Evolutionary conservation across 2,797 vertebrate genomes (phyloP).

Genomic region (Gadopsis bispinosus): DNA sequence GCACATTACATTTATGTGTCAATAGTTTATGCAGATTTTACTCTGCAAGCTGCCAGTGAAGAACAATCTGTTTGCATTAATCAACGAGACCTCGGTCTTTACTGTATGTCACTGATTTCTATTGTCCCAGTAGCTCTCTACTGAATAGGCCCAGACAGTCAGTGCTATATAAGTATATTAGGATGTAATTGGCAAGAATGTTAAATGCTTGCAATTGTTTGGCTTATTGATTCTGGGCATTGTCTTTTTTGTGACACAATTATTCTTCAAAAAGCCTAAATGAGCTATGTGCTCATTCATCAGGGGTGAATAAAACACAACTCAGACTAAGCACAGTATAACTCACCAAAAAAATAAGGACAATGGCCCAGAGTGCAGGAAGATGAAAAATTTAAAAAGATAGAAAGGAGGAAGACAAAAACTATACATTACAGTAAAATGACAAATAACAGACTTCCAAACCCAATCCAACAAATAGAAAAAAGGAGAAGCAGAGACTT

Average conservation of each 20-base stretch:
- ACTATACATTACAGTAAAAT: background rate
- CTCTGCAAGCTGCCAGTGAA: background rate
- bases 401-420: background rate
- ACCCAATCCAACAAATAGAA: background rate
- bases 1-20: background rate
- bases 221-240: slow-evolving; percentile 7
- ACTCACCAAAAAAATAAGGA: background rate
- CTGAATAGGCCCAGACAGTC: slow-evolving; percentile 25
- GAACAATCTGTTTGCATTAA: background rate
- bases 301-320: background rate
- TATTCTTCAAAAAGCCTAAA: slow-evolving; percentile 1
- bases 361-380: background rate
- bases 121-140: slow-evolving; percentile 12
- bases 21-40: background rate
- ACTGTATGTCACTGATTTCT: slow-evolving; percentile 19
- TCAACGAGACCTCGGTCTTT: slow-evolving; percentile 5
- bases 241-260: background rate
- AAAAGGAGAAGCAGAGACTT: background rate
- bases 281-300: background rate
- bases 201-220: slow-evolving; percentile 11
- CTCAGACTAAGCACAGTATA: background rate
- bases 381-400: background rate
- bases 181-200: background rate
- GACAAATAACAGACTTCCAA: background rate
- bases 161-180: background rate